A percentile compares a stretch with the other conserved stretches of the same genome.
Conservation (phyloP, 2,113 vertebrate species). For the Lycocorax pyrrhopterus region DNA sequence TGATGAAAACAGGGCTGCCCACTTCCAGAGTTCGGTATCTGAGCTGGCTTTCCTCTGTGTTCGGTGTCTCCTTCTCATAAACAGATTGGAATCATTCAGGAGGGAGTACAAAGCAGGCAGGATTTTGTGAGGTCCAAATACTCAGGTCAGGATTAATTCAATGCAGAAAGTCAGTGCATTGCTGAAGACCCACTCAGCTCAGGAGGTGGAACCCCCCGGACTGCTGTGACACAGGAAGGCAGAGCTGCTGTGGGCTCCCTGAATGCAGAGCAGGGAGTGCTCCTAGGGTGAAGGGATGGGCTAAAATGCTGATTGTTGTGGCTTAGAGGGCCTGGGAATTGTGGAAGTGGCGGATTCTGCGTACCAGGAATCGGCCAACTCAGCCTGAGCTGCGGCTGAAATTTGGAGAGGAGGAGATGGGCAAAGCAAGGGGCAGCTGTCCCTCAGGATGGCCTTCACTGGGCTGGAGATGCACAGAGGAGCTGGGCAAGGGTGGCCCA, state of each 20-base stretch:
- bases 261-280: background rate
- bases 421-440: background rate
- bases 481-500: background rate
- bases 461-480: background rate
- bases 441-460: too few species aligned
- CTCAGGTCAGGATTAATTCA: background rate
- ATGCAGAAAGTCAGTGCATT: background rate
- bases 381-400: background rate
- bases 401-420: background rate
- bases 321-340: background rate
- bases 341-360: rapidly evolving
- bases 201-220: rapidly evolving
- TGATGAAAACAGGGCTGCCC: background rate
- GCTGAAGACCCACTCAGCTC: background rate
- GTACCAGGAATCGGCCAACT: rapidly evolving
- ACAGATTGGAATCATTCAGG: background rate
- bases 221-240: background rate
- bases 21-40: background rate
- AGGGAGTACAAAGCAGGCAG: background rate
- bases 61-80: background rate
- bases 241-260: background rate
- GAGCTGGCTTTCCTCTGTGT: background rate
- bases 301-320: background rate
- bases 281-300: background rate
- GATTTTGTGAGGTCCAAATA: background rate